Evolutionary conservation across 2,113 vertebrate genomes (phyloP).

Genomic region (Pardalotus punctatus): DNA sequence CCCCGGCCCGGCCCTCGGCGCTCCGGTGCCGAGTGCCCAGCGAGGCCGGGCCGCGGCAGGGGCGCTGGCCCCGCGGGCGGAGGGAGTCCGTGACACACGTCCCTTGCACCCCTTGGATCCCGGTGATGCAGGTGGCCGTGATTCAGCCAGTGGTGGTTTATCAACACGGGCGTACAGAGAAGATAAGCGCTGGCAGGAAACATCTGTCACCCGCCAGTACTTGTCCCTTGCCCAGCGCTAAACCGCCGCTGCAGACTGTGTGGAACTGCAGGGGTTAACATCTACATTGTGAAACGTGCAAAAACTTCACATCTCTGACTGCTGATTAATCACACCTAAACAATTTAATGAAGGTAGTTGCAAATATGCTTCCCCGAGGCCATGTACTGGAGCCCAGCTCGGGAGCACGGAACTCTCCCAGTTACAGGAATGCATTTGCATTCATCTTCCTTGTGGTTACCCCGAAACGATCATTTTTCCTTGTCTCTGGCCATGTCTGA

Average conservation of each 20-base stretch:
- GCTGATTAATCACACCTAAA: slow-evolving; percentile 50
- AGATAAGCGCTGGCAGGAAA: background rate
- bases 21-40: background rate
- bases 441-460: slow-evolving; percentile 69
- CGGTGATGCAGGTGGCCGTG: background rate
- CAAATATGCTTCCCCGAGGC: slow-evolving; percentile 57
- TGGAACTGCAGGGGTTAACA: background rate
- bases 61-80: accelerated
- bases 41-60: background rate
- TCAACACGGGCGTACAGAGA: accelerated
- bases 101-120: background rate
- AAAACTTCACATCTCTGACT: background rate
- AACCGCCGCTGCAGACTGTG: background rate
- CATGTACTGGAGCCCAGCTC: background rate
- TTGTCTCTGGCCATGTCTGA: slow-evolving; percentile 57
- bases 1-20: background rate
- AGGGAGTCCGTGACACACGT: accelerated
- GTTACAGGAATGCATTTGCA: slow-evolving; percentile 67
- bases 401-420: slow-evolving; percentile 39
- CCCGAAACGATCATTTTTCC: slow-evolving; percentile 59
- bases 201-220: background rate
- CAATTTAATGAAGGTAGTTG: slow-evolving; percentile 41
- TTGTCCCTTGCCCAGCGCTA: background rate
- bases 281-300: background rate
- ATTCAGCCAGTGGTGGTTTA: background rate